Conservation (phyloP, 2,797 vertebrate species). For the Lepus townsendii region DNA sequence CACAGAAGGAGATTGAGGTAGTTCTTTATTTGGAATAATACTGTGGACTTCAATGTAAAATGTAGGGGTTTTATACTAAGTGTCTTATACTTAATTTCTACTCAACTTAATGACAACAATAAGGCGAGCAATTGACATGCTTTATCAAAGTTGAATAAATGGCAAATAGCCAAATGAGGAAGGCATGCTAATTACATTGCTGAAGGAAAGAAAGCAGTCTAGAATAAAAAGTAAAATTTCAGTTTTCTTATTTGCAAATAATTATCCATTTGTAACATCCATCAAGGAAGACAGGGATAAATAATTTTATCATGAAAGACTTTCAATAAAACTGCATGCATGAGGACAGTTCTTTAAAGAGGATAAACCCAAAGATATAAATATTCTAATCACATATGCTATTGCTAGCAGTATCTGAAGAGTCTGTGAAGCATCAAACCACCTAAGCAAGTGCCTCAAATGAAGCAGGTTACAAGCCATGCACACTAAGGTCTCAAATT, state of each 20-base stretch:
- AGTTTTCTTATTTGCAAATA: background rate
- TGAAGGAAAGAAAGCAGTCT: background rate
- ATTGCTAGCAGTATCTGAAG: background rate
- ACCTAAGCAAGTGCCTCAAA: background rate
- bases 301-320: background rate
- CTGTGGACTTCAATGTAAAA: background rate
- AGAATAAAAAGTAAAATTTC: background rate
- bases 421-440: too few species aligned
- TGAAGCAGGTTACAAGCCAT: background rate
- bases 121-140: background rate
- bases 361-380: background rate
- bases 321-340: background rate
- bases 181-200: background rate
- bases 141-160: background rate
- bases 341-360: background rate
- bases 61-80: background rate
- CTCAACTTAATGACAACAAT: background rate
- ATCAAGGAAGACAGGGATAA: background rate
- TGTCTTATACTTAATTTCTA: background rate
- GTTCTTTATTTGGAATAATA: background rate
- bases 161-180: background rate
- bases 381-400: background rate
- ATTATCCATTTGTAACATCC: background rate
- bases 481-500: background rate
- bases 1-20: background rate